These are phyloP conservation scores for Lanius collurio DNA, from an alignment of 2,113 vertebrate genomes.

Conservation along the genomic window DNA sequence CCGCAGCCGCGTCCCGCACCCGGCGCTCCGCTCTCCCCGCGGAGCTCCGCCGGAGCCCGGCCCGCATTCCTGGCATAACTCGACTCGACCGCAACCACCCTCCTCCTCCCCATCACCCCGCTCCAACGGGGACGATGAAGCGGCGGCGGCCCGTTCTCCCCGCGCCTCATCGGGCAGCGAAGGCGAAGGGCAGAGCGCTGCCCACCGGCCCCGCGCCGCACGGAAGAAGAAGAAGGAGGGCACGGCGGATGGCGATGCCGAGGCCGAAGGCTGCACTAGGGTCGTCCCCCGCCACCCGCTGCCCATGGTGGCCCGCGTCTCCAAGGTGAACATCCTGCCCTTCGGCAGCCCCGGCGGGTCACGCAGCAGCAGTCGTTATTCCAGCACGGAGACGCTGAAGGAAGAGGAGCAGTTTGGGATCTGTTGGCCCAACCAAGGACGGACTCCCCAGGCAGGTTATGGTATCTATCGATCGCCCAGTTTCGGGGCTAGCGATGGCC, in stretches of 20 bases:
- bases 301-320: slow-evolving; percentile 83
- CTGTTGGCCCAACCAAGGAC: slow-evolving; percentile 62
- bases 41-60: slow-evolving; percentile 77
- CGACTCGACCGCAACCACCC: slow-evolving; percentile 82
- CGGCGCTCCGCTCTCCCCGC: slow-evolving; percentile 71
- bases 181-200: slow-evolving; percentile 76
- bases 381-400: slow-evolving; percentile 93
- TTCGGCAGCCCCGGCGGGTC: slow-evolving; percentile 85
- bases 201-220: slow-evolving; percentile 71
- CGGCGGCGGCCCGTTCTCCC: slow-evolving; percentile 58
- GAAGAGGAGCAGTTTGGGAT: slow-evolving; percentile 80
- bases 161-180: slow-evolving; percentile 82
- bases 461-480: slow-evolving; percentile 88
- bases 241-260: slow-evolving; percentile 69
- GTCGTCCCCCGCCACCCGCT: neutral
- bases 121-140: slow-evolving; percentile 83
- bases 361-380: slow-evolving; percentile 84
- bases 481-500: slow-evolving; percentile 85
- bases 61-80: slow-evolving; percentile 98
- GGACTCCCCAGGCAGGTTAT: slow-evolving; percentile 77
- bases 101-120: slow-evolving; percentile 69
- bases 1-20: slow-evolving; percentile 78
- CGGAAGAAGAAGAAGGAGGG: slow-evolving; percentile 79
- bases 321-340: slow-evolving; percentile 91
- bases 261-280: neutral